Evolutionary conservation across 2,797 vertebrate genomes (phyloP), one percentile per base, ranked within the genome.

Genomic region (Hemitrygon akajei): DNA sequence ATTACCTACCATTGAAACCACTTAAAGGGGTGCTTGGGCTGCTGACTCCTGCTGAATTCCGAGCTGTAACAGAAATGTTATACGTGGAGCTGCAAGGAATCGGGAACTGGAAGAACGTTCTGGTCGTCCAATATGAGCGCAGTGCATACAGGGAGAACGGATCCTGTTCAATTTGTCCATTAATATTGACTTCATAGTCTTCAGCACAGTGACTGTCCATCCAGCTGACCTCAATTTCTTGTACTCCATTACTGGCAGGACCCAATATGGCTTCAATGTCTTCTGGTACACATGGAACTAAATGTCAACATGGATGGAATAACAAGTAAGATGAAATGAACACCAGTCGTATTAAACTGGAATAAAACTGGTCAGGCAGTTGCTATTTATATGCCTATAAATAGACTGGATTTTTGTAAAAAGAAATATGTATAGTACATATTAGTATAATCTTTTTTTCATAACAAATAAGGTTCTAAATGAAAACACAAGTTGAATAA

Each of bases 211-310:
- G 56, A 91, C 97, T 96, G 0, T 2, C 75, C 56, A 94, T 94
- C 97, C 97, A 98, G 20, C 94, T 95, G 7, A 95, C 94, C 94
- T 95, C 95, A 69, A 95, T 95, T 94, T 97, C 95, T 91, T 96
- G 94, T 37, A 37, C 2, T 6, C 94, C 69, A n/a, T 27, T 73
- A 81, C 7, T 93, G 25, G 96, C 95, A 25, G 63, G 93, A 94
- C 94, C 95, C 94, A 96, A 95, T 12, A 71, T 94, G 11, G 95
- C 94, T 0, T 56, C 94, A 63, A 97, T 86, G 66, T 0, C 71
- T 84, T 94, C 94, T 0, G 97, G 97, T 16, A 97, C 95, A 94
- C 97, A 98, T 20, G 97, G 97, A 47, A 87, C 97, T 98, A 58
- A 81, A 34, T 69, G 93, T 34, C 69, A n/a, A 94, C 96, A 63